phyloP scores from a whole-genome alignment of 2,113 vertebrate species.

The Pyrgilauda ruficollis region DNA sequence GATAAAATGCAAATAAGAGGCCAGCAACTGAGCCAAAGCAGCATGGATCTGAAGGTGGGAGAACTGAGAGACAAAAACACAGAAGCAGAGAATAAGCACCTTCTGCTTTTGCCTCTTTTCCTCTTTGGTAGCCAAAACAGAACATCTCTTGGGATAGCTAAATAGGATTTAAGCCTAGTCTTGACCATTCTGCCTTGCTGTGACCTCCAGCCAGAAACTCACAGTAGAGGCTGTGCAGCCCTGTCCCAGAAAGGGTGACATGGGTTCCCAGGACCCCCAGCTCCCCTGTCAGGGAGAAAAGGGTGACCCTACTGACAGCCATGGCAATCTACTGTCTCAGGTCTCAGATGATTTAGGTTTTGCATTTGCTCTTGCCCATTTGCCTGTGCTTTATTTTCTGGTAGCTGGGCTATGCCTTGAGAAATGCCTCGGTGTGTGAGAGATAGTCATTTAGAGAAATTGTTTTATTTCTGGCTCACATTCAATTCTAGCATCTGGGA shows the following conservation, averaged over 20 bases:
- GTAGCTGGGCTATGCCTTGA: neutral
- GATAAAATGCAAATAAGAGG: neutral
- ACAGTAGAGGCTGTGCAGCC: fast-evolving
- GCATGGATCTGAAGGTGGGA: neutral
- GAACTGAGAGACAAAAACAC: neutral
- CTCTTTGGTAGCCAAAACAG: neutral
- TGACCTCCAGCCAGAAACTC: neutral
- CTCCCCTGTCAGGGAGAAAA: neutral
- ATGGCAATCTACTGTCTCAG: neutral
- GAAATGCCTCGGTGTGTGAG: neutral
- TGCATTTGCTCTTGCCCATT: neutral
- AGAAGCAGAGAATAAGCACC: neutral
- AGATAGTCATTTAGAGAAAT: neutral
- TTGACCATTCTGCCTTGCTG: neutral
- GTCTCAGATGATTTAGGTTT: neutral
- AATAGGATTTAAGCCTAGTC: neutral
- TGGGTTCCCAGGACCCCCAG: neutral
- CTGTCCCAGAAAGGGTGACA: fast-evolving
- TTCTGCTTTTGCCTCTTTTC: neutral
- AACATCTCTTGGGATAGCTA: neutral
- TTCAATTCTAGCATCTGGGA: neutral
- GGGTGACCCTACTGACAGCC: neutral
- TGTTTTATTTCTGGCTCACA: neutral
- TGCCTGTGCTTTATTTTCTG: neutral
- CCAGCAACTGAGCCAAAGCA: neutral